Conservation (phyloP, 2,113 vertebrate species). For the Sinocyclocheilus anshuiensis region DNA sequence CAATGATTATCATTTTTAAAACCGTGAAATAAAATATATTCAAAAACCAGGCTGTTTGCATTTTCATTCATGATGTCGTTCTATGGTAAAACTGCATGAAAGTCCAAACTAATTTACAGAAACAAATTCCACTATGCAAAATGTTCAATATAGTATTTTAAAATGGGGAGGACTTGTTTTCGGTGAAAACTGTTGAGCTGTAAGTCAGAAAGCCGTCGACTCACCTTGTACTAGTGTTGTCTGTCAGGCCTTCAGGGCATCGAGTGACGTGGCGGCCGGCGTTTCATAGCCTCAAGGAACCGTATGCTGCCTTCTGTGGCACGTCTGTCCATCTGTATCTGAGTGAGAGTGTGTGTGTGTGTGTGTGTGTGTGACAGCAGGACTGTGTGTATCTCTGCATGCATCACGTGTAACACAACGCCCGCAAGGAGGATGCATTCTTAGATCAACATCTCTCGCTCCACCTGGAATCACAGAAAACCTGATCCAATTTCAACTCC, state of each 20-base stretch:
- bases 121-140: too few species aligned
- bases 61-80: too few species aligned
- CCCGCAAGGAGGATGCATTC: background rate
- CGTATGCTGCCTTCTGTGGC: slow-evolving; percentile 66
- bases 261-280: slow-evolving; percentile 51
- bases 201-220: background rate
- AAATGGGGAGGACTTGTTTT: too few species aligned
- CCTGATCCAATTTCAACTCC: background rate
- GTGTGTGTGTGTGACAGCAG: background rate
- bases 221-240: slow-evolving; percentile 62
- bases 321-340: slow-evolving; percentile 44
- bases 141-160: too few species aligned
- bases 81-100: too few species aligned
- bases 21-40: too few species aligned
- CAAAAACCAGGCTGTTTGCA: too few species aligned
- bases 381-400: background rate
- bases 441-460: background rate
- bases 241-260: slow-evolving; percentile 61
- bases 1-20: too few species aligned
- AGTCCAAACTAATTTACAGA: too few species aligned
- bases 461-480: background rate
- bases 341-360: background rate
- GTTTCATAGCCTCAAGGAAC: slow-evolving; percentile 65
- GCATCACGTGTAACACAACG: background rate
- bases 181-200: background rate